Percentiles rank a stretch among this genome's conserved stretches.
phyloP scores from a whole-genome alignment of 1,140 invertebrate genomes.

The Scylla paramamosain region DNA sequence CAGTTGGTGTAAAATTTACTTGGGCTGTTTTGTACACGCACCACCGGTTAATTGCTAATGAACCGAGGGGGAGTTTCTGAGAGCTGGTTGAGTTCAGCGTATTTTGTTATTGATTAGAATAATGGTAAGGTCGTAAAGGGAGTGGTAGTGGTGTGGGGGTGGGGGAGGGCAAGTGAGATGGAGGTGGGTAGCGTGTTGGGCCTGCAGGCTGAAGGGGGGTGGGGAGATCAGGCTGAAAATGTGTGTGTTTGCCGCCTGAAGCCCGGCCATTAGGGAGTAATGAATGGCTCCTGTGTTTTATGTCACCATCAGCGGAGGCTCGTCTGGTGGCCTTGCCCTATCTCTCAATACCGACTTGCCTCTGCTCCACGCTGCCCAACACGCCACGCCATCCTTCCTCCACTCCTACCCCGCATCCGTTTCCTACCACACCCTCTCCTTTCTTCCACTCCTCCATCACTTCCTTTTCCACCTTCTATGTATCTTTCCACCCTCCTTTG shows the following conservation, averaged over 20 bases:
- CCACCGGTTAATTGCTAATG: constrained; percentile 2
- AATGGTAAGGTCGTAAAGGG: constrained; percentile 8
- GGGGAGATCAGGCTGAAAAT: background rate
- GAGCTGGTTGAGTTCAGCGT: constrained; percentile 4
- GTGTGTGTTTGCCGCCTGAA: constrained; percentile 46
- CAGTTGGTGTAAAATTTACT: background rate
- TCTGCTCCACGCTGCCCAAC: background rate
- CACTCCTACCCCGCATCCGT: background rate
- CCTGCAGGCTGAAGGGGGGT: background rate
- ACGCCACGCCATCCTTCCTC: background rate
- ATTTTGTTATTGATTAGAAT: constrained; percentile 39
- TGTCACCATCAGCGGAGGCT: background rate
- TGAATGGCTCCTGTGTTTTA: constrained; percentile 34
- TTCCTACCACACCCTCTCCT: background rate
- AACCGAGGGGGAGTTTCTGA: background rate
- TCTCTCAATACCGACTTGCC: background rate
- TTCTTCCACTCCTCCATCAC: background rate
- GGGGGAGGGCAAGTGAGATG: background rate
- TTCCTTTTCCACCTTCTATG: background rate
- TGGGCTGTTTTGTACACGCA: constrained; percentile 12
- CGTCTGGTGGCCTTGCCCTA: background rate
- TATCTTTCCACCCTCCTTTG: background rate
- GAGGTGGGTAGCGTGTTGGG: background rate
- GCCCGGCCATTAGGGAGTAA: constrained; percentile 36
- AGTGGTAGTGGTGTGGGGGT: background rate